A percentile compares a stretch with the other conserved stretches of the same genome.
These are phyloP conservation scores for Myotis findleyi DNA, from an alignment of 2,797 vertebrate species.

Conservation along the genomic window DNA sequence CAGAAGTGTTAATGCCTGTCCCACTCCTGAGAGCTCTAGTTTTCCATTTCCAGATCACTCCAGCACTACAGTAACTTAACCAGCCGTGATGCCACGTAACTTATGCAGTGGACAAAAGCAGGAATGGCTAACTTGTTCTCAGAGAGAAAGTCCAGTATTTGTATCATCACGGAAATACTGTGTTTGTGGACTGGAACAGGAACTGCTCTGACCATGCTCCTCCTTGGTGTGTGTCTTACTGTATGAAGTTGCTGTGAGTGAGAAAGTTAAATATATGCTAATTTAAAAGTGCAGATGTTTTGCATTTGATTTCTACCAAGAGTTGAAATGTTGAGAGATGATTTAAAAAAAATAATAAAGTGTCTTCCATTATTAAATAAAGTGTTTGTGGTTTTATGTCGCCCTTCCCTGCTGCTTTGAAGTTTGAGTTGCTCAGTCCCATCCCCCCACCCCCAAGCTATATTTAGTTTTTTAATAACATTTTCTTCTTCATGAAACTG, in stretches of 20 bases:
- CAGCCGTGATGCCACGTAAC: constrained; percentile 88
- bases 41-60: constrained; percentile 77
- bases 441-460: neutral
- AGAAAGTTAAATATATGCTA: constrained; percentile 85
- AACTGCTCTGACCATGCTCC: constrained; percentile 80
- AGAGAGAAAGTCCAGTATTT: constrained; percentile 80
- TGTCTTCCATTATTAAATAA: constrained; percentile 79
- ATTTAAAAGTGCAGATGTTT: constrained; percentile 87
- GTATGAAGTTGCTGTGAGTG: constrained; percentile 87
- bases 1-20: constrained; percentile 78
- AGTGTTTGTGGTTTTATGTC: constrained; percentile 29
- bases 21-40: constrained; percentile 82
- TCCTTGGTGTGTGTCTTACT: constrained; percentile 86
- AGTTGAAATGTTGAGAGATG: constrained; percentile 82
- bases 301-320: constrained; percentile 86
- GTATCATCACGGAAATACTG: constrained; percentile 81
- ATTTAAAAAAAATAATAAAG: constrained; percentile 84
- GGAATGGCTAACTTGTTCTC: constrained; percentile 59
- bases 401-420: neutral
- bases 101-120: constrained; percentile 80
- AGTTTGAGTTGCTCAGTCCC: neutral
- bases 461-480: neutral
- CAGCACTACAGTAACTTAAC: constrained; percentile 74
- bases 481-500: neutral
- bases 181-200: constrained; percentile 81